Conservation (phyloP, 2,797 vertebrate genomes). For the Myioborus miniatus region DNA sequence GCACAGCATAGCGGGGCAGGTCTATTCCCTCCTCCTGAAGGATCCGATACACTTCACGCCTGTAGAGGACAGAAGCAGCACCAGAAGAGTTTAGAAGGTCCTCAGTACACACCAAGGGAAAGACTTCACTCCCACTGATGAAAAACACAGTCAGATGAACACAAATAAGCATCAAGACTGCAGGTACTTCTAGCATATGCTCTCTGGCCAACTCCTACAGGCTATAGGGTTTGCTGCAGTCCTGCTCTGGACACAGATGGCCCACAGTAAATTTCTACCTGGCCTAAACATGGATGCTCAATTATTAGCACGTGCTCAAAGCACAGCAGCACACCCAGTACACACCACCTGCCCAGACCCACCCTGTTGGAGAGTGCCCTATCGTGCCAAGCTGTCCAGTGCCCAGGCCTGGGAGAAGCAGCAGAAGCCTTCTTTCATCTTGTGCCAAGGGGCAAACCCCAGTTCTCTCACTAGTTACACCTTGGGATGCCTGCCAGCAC, state of each 20-base stretch:
- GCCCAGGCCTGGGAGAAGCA: neutral
- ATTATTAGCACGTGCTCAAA: neutral
- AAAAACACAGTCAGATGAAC: neutral
- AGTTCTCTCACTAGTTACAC: neutral
- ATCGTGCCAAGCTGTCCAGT: neutral
- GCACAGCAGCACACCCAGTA: neutral
- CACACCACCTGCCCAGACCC: neutral
- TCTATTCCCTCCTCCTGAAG: constrained; percentile 97
- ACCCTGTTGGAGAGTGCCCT: neutral
- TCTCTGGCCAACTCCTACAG: neutral
- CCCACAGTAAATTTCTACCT: neutral
- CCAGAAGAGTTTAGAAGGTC: neutral
- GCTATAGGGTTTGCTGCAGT: neutral
- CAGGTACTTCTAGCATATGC: neutral
- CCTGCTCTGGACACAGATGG: neutral
- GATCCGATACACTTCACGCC: constrained; percentile 97
- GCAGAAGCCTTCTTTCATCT: neutral
- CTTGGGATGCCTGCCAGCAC: neutral
- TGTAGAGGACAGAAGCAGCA: constrained; percentile 48
- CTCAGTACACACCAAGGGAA: neutral
- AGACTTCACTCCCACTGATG: neutral
- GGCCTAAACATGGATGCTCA: neutral
- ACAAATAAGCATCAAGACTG: neutral
- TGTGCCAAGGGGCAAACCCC: neutral
- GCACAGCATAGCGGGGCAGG: constrained; percentile 93